Percentiles rank a stretch among this genome's conserved stretches.
phyloP scores from a whole-genome alignment of 1,140 invertebrate species.

The Drosophila auraria region DNA sequence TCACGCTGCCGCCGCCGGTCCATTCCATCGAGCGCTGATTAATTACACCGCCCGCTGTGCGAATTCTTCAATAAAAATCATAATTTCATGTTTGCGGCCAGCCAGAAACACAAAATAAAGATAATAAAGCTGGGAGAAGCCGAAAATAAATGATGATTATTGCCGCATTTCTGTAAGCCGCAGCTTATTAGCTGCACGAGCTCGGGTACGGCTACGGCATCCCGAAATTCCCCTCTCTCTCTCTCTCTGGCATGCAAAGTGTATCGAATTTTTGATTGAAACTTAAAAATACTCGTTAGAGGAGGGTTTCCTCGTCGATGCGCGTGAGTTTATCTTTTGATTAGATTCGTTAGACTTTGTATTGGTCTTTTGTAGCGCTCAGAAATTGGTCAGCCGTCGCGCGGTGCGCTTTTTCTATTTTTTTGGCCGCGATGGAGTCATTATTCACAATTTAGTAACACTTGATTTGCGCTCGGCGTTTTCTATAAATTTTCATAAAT shows the following conservation, averaged over 20 bases:
- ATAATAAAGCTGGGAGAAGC: slow-evolving; percentile 19
- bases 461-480: slow-evolving; percentile 80
- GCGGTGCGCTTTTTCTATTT: slow-evolving; percentile 1
- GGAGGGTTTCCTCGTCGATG: slow-evolving; percentile 68
- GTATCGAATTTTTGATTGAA: slow-evolving; percentile 83
- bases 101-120: slow-evolving; percentile 42
- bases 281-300: slow-evolving; percentile 81
- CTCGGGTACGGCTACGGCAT: slow-evolving; percentile 28
- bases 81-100: slow-evolving; percentile 78
- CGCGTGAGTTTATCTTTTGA: slow-evolving; percentile 82
- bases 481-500: slow-evolving; percentile 78
- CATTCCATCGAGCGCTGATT: slow-evolving; percentile 69
- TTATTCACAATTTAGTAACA: slow-evolving; percentile 84
- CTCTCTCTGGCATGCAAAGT: slow-evolving; percentile 57
- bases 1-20: slow-evolving; percentile 48
- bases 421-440: slow-evolving; percentile 65
- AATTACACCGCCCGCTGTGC: slow-evolving; percentile 83
- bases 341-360: slow-evolving; percentile 82
- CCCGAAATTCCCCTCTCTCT: slow-evolving; percentile 8
- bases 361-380: slow-evolving; percentile 72
- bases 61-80: slow-evolving; percentile 84
- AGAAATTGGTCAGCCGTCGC: slow-evolving; percentile 57
- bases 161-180: slow-evolving; percentile 83
- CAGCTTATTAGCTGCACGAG: slow-evolving; percentile 81
- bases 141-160: slow-evolving; percentile 78